Evolutionary conservation across 2,113 vertebrate species (phyloP).

Genomic region (Oncorhynchus kisutch): DNA sequence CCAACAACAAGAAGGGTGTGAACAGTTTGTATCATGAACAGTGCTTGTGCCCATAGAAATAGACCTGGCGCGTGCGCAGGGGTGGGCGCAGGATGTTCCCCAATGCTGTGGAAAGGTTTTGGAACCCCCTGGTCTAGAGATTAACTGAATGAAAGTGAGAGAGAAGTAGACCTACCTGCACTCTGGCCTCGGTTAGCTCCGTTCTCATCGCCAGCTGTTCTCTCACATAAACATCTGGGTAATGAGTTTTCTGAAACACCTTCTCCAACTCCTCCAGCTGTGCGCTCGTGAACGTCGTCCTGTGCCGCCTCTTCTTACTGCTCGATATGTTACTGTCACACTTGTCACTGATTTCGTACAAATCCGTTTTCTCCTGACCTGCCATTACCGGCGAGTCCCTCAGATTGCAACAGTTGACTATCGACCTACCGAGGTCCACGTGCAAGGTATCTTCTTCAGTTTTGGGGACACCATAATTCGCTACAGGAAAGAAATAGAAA

Average conservation of each 20-base stretch:
- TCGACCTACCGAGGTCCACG: constrained; percentile 78
- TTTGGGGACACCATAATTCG: constrained; percentile 83
- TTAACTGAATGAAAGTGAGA: no score
- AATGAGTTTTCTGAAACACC: constrained; percentile 98
- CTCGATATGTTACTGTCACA: constrained; percentile 98
- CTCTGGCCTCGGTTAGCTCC: constrained; percentile 94
- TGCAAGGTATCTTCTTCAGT: constrained; percentile 80
- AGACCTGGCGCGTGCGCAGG: no score
- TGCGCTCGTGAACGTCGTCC: constrained; percentile 95
- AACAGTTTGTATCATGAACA: no score
- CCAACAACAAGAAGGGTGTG: no score
- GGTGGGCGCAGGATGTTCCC: no score
- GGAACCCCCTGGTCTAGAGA: no score
- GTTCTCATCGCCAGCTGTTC: constrained; percentile 97
- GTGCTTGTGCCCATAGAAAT: no score
- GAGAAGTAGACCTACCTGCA: constrained; percentile 80
- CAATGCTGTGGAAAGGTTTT: no score
- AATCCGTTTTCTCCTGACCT: constrained; percentile 82
- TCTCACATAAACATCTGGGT: constrained; percentile 97
- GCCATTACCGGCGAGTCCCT: constrained; percentile 81
- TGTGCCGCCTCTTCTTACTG: constrained; percentile 94
- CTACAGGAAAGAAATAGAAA: constrained; percentile 52
- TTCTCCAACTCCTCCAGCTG: constrained; percentile 98
- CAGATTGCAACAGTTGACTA: constrained; percentile 85
- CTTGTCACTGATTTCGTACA: constrained; percentile 90